Base-by-base conservation (phyloP, 2,888 invertebrate genomes). In the Perizoma affinitatum region DNA sequence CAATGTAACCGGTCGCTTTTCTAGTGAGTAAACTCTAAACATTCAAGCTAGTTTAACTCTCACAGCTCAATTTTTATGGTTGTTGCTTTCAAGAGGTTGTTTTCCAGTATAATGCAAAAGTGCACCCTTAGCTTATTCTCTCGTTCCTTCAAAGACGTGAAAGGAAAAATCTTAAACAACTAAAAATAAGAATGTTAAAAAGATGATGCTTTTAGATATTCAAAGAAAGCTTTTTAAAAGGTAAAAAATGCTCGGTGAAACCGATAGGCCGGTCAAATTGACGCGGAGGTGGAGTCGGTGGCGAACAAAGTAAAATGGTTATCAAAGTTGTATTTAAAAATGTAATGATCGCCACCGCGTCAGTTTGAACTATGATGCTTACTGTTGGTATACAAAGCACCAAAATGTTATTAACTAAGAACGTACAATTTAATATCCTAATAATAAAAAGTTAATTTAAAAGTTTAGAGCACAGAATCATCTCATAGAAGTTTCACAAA, bases 31-130 rank as follows among this genome's bases (percentile, higher is more conserved):
- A 43, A 48, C 22, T 40, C 45, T 11, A 73, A 76, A 74, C 77
- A 78, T 79, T 79, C 38, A 38, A 38, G 80, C 67, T 69, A 73
- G 80, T 80, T 71, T 66, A 54, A 70, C 67, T 73, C 74, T 72
- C 63, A 57, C 51, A 68, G 69, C 67, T 72, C 75, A 73, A 75
- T 81, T 82, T 80, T 84, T 82, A 81, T 79, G 74, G 78, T 77
- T 74, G 73, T 71, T 78, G 79, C 69, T 68, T 77, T 74, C 70
- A 76, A 83, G 80, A 72, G 72, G 74, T 73, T 74, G 81, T 80
- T 83, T 83, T 57, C 51, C 57, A 46, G 57, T 57, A 51, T 79
- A 81, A 80, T 79, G 76, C 74, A 68, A 76, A 22, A 22, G 69
- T 71, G 75, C 74, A 71, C 74, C 70, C 63, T 63, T 59, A 36